Percentiles rank a stretch among this genome's conserved stretches.
Conservation (phyloP, 2,888 invertebrate genomes). For the Drosophila ezoana region DNA sequence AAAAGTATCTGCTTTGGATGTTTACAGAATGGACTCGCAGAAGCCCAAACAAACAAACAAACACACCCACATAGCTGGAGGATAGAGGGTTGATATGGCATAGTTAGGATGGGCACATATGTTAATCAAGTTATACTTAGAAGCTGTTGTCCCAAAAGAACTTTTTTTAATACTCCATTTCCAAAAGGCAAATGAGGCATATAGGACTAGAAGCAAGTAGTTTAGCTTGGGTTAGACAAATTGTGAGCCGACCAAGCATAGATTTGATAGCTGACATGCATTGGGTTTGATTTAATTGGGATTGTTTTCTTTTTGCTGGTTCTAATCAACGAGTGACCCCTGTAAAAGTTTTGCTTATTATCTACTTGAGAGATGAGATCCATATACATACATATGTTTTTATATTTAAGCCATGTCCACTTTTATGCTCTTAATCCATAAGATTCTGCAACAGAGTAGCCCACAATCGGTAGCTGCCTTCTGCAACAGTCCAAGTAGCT, state of each 20-base stretch:
- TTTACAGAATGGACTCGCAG: slow-evolving; percentile 18
- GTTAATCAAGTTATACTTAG: slow-evolving; percentile 31
- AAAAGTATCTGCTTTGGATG: slow-evolving; percentile 44
- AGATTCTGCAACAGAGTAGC: not conserved
- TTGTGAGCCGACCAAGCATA: too few relatives aligned
- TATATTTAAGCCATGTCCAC: not conserved
- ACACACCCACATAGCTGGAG: slow-evolving; percentile 3
- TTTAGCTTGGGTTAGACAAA: too few relatives aligned
- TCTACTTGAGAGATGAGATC: too few relatives aligned
- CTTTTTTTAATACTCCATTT: not conserved
- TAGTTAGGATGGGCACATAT: slow-evolving; percentile 12
- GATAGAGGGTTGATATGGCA: not conserved
- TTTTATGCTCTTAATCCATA: not conserved
- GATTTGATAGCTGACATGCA: too few relatives aligned
- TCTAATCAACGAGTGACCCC: too few relatives aligned
- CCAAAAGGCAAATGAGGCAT: not conserved
- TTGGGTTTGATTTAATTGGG: too few relatives aligned
- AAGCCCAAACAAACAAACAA: slow-evolving; percentile 42
- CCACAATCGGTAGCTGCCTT: not conserved
- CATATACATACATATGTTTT: too few relatives aligned
- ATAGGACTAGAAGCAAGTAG: not conserved
- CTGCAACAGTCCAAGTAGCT: too few relatives aligned
- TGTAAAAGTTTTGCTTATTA: too few relatives aligned
- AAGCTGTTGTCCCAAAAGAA: slow-evolving; percentile 8
- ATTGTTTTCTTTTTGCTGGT: too few relatives aligned